phyloP scores from a whole-genome alignment of 2,888 invertebrate species.

The Phyllotreta cruciferae region DNA sequence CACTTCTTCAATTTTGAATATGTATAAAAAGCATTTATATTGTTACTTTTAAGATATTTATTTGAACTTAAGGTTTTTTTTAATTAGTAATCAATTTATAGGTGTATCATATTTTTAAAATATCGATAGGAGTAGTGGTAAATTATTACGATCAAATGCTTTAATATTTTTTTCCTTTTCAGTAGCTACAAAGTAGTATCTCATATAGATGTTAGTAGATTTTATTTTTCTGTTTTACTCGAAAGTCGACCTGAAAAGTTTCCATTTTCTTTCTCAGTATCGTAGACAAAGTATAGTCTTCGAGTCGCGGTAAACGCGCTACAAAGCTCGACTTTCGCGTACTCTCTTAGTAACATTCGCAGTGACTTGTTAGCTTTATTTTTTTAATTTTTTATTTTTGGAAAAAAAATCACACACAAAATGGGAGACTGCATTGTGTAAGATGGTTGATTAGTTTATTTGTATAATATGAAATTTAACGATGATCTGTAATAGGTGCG shows the following conservation, averaged over 20 bases:
- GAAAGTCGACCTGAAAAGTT: neutral
- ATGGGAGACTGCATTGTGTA: constrained; percentile 46
- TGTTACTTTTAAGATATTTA: constrained; percentile 55
- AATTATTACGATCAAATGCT: constrained; percentile 44
- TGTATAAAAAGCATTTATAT: constrained; percentile 52
- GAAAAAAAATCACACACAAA: constrained; percentile 21
- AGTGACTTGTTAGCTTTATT: constrained; percentile 32
- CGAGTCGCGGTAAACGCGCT: no score
- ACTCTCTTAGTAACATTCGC: constrained; percentile 1
- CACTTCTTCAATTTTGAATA: constrained; percentile 31
- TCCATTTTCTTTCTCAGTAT: neutral
- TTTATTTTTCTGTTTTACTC: constrained; percentile 10
- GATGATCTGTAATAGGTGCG: constrained; percentile 68
- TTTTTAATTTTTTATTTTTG: constrained; percentile 34
- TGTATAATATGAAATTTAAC: constrained; percentile 16
- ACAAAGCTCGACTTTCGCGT: constrained; percentile 7
- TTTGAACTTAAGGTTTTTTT: constrained; percentile 39
- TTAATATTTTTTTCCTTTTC: constrained; percentile 48
- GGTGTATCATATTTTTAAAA: constrained; percentile 39
- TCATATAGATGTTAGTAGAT: constrained; percentile 35
- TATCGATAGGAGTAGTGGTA: constrained; percentile 26
- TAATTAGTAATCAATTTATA: constrained; percentile 32
- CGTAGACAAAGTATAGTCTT: no score
- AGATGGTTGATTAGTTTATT: constrained; percentile 25
- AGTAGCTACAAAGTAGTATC: constrained; percentile 51